These are phyloP conservation scores for Anoura caudifer DNA, from an alignment of 2,113 vertebrate genomes.

Conservation along the genomic window DNA sequence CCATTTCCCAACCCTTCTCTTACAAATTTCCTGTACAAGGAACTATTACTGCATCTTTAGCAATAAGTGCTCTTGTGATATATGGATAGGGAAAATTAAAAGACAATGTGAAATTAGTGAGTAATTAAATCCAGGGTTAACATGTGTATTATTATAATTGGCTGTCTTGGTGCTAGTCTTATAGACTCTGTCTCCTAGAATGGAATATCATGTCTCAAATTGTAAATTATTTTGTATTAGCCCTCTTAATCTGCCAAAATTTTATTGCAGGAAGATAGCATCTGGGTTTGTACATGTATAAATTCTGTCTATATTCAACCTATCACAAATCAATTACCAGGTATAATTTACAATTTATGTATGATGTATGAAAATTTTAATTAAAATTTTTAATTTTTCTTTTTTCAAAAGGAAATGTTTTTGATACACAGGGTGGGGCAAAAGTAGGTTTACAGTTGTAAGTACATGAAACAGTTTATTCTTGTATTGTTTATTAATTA, in stretches of 20 bases:
- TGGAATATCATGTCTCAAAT: background rate
- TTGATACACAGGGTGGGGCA: background rate
- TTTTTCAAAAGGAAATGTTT: background rate
- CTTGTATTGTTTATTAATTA: background rate
- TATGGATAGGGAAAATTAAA: constrained; percentile 29
- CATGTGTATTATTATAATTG: constrained; percentile 26
- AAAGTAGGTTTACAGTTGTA: background rate
- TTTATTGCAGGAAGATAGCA: background rate
- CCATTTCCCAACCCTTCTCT: background rate
- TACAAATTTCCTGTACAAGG: background rate
- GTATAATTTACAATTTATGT: background rate
- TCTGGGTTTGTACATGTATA: background rate
- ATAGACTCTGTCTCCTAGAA: background rate
- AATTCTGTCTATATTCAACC: background rate
- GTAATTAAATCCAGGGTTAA: constrained; percentile 39
- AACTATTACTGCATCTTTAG: background rate
- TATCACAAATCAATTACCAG: background rate
- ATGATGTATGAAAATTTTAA: constrained; percentile 19
- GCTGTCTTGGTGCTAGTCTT: background rate
- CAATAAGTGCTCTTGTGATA: background rate
- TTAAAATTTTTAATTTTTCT: constrained; percentile 26
- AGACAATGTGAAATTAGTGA: background rate
- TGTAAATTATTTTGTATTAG: background rate
- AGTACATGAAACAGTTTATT: background rate
- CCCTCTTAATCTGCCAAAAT: background rate